Conservation (phyloP, 2,888 invertebrate genomes). For the Abrostola triplasia region DNA sequence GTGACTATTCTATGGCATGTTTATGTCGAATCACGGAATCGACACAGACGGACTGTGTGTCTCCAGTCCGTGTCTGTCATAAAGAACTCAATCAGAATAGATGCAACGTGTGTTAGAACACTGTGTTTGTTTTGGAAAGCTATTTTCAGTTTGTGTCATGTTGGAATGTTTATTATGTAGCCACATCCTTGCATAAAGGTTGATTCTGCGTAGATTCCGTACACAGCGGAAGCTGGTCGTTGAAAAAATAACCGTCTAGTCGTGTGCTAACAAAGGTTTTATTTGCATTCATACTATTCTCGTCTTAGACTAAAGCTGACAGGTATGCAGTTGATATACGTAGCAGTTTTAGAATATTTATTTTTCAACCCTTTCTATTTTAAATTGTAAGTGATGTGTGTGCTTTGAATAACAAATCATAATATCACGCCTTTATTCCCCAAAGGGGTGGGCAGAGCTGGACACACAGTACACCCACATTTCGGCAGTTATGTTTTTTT, state of each 20-base stretch:
- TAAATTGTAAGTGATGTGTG: too few relatives aligned
- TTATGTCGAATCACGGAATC: constrained; percentile 9
- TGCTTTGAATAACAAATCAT: too few relatives aligned
- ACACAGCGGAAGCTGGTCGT: constrained; percentile 39
- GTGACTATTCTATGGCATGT: constrained; percentile 3
- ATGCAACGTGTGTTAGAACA: constrained; percentile 18
- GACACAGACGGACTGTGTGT: constrained; percentile 23
- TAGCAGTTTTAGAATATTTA: too few relatives aligned
- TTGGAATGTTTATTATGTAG: constrained; percentile 42
- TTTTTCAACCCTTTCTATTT: too few relatives aligned
- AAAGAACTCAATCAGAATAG: constrained; percentile 40
- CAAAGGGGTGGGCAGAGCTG: too few relatives aligned
- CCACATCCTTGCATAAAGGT: constrained; percentile 53
- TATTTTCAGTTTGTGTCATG: constrained; percentile 42
- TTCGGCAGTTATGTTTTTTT: too few relatives aligned
- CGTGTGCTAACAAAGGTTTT: constrained; percentile 13
- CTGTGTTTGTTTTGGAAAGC: constrained; percentile 45
- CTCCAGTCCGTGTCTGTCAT: constrained; percentile 22
- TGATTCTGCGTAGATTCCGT: constrained; percentile 18
- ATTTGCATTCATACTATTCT: constrained; percentile 11
- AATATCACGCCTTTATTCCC: too few relatives aligned
- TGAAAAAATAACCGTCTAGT: constrained; percentile 35
- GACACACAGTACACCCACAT: too few relatives aligned
- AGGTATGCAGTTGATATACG: too few relatives aligned
- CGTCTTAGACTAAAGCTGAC: neutral